Conservation (phyloP, 2,888 invertebrate genomes). For the Brenthis ino region DNA sequence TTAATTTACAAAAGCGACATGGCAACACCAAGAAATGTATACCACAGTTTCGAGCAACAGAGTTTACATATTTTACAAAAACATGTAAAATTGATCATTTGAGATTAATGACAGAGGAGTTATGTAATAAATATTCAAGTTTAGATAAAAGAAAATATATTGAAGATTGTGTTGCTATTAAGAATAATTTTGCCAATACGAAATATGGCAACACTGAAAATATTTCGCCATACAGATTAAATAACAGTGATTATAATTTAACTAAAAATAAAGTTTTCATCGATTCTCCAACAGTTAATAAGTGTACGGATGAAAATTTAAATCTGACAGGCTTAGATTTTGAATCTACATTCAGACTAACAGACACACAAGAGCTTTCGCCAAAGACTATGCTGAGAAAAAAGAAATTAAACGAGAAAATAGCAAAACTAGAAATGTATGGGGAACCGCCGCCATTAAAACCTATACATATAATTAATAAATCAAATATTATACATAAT, state of each 20-base stretch:
- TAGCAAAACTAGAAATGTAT: slow-evolving; percentile 78
- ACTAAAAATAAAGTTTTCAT: slow-evolving; percentile 60
- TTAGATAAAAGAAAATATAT: slow-evolving; percentile 53
- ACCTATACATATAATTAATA: slow-evolving; percentile 70
- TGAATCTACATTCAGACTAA: slow-evolving; percentile 69
- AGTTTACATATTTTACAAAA: slow-evolving; percentile 83
- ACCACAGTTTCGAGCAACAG: slow-evolving; percentile 83
- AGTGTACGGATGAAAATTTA: slow-evolving; percentile 52
- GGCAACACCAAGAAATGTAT: slow-evolving; percentile 77
- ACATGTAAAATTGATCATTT: slow-evolving; percentile 81
- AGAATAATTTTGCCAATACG: slow-evolving; percentile 53
- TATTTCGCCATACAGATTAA: slow-evolving; percentile 64
- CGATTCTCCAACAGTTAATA: slow-evolving; percentile 55
- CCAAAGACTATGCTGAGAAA: slow-evolving; percentile 58
- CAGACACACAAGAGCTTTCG: slow-evolving; percentile 56
- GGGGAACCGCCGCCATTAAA: slow-evolving; percentile 81
- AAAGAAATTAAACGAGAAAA: slow-evolving; percentile 62
- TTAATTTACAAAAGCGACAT: slow-evolving; percentile 84
- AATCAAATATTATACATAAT: slow-evolving; percentile 58
- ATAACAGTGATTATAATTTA: slow-evolving; percentile 56
- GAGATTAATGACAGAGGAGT: slow-evolving; percentile 66
- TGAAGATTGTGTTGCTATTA: slow-evolving; percentile 59
- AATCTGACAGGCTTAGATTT: slow-evolving; percentile 71
- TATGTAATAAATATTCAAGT: slow-evolving; percentile 58
- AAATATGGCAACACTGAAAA: slow-evolving; percentile 50